Conservation (phyloP, 2,888 invertebrate genomes). For the Caenorhabditis parvicauda region DNA sequence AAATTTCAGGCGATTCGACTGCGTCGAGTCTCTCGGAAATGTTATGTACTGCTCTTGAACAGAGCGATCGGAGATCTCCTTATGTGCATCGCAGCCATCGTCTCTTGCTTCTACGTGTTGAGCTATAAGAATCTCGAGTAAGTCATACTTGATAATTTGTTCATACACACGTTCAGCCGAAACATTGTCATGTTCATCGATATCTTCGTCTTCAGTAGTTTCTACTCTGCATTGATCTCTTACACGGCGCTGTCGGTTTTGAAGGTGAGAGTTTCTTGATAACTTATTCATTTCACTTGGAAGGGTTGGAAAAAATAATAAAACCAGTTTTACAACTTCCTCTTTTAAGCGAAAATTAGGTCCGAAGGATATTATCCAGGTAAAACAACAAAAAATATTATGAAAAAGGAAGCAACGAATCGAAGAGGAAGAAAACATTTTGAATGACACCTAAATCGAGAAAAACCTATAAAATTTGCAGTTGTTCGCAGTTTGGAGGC, state of each 20-base stretch:
- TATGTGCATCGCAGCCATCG: slow-evolving; percentile 43
- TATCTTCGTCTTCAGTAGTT: slow-evolving; percentile 51
- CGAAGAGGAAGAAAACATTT: too few relatives aligned
- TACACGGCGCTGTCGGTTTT: slow-evolving; percentile 49
- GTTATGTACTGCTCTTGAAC: slow-evolving; percentile 58
- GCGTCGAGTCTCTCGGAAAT: slow-evolving; percentile 54
- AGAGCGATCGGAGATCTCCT: slow-evolving; percentile 57
- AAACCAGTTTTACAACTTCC: too few relatives aligned
- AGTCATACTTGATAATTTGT: slow-evolving; percentile 15
- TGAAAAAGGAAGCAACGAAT: too few relatives aligned
- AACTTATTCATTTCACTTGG: not conserved
- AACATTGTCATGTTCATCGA: slow-evolving; percentile 52
- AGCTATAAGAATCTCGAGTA: slow-evolving; percentile 49
- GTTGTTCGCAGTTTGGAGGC: slow-evolving; percentile 53
- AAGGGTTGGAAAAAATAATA: too few relatives aligned
- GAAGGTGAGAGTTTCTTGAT: slow-evolving; percentile 19
- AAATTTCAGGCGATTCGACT: slow-evolving; percentile 45
- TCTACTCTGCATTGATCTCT: slow-evolving; percentile 56
- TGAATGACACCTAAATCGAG: not conserved
- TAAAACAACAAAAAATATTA: too few relatives aligned
- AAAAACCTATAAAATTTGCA: slow-evolving; percentile 5
- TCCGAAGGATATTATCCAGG: too few relatives aligned
- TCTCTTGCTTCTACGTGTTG: slow-evolving; percentile 43
- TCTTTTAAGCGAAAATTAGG: too few relatives aligned
- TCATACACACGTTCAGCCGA: slow-evolving; percentile 37